phyloP scores from a whole-genome alignment of 2,888 invertebrate species.

The Peribatodes rhomboidaria region DNA sequence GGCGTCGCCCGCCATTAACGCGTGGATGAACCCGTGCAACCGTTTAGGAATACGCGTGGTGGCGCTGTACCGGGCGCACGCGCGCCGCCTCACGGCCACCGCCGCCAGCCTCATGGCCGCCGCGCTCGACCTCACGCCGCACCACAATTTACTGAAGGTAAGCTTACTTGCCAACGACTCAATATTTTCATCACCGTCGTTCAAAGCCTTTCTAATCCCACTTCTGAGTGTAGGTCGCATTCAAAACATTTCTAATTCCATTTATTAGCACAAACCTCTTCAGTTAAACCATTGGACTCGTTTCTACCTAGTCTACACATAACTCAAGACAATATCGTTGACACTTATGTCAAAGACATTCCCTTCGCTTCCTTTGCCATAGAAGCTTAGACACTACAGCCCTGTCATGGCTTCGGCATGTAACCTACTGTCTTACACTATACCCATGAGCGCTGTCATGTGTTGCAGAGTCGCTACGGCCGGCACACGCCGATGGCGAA shows the following conservation, averaged over 20 bases:
- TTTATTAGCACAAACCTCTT: background rate
- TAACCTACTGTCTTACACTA: background rate
- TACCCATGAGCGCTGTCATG: background rate
- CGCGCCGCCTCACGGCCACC: slow-evolving; percentile 93
- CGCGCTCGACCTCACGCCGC: slow-evolving; percentile 94
- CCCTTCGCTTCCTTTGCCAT: background rate
- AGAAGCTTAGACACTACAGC: background rate
- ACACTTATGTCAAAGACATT: too few relatives aligned
- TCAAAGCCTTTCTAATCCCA: background rate
- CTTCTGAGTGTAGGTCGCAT: background rate
- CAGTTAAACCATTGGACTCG: too few relatives aligned
- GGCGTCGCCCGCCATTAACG: slow-evolving; percentile 98
- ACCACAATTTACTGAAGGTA: slow-evolving; percentile 93
- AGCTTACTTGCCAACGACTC: background rate
- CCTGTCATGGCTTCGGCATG: background rate
- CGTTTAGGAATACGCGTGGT: slow-evolving; percentile 94
- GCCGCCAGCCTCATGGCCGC: slow-evolving; percentile 98
- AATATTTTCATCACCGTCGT: background rate
- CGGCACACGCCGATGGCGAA: slow-evolving; percentile 95
- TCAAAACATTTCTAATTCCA: background rate
- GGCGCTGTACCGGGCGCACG: slow-evolving; percentile 92
- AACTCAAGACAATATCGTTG: too few relatives aligned
- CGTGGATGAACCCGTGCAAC: slow-evolving; percentile 99
- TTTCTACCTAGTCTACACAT: too few relatives aligned
- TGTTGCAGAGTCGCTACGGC: slow-evolving; percentile 93